Evolutionary conservation across 2,113 vertebrate species (phyloP), one percentile per base, ranked within the genome.

Genomic region (Solea senegalensis): DNA sequence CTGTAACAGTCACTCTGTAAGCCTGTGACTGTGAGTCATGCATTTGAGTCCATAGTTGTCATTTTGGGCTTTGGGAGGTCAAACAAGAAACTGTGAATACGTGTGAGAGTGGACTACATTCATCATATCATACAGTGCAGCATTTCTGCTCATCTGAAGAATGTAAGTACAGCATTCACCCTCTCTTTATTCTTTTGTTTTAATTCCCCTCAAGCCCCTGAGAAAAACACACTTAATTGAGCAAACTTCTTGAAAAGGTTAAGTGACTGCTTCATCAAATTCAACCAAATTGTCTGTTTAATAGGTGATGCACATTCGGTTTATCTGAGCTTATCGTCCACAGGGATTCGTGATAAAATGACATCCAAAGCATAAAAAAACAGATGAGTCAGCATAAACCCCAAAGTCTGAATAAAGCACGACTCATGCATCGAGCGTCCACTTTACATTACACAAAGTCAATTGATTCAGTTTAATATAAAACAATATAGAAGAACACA

Each of bases 401-500:
- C 5, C 1, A 34, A 34, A 3, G 34, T 34, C 34, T 34, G 34
- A 34, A 34, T 34, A 34, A 34, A 34, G 55, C 39, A 56, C 49
- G 9, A 59, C 21, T 65, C 51, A 27, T 48, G 58, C n/a, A 61
- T 41, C 40, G n/a, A 27, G 57, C 39, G 34, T 40, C 14, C 41
- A 8, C 46, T 53, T 73, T 44, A 61, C 46, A 46, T 45, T 50
- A 57, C 26, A 84, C 26, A 53, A 15, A 60, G 40, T 16, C 40
- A 59, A 39, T 3, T 27, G 9, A 75, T 69, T 55, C 34, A 41
- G 26, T 79, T 62, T 21, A 21, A 72, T 61, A 68, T 74, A 10
- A 69, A 50, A 76, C 14, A 69, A 69, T 27, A 64, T 43, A 26
- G 9, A 52, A 21, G 21, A 49, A 76, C 80, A 76, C 12, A 49